phyloP scores from a whole-genome alignment of 2,113 vertebrate genomes.

The Hydropotes inermis region DNA sequence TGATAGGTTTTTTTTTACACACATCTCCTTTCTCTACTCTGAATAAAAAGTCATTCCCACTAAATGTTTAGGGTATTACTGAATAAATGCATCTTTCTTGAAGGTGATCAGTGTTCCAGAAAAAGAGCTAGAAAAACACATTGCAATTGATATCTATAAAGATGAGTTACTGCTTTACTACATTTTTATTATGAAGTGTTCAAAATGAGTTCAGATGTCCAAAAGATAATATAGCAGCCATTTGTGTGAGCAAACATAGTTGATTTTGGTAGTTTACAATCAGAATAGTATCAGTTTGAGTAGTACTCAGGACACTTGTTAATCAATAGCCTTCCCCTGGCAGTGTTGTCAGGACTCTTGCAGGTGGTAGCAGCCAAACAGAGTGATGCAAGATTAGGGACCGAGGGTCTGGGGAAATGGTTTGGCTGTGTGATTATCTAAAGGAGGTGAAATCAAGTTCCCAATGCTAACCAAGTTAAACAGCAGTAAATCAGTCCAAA shows the following conservation, averaged over 20 bases:
- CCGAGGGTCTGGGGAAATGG: background rate
- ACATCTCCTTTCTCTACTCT: background rate
- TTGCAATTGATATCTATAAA: background rate
- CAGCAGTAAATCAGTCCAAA: background rate
- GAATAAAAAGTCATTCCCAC: background rate
- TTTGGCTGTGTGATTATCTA: background rate
- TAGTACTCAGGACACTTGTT: background rate
- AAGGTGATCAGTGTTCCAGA: background rate
- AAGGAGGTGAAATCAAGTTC: background rate
- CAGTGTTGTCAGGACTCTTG: accelerated
- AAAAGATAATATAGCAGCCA: background rate
- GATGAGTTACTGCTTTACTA: background rate
- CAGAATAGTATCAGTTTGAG: background rate
- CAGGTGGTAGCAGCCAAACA: background rate
- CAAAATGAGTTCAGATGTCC: background rate
- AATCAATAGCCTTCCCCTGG: background rate
- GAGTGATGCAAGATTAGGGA: background rate
- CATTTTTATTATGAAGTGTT: background rate
- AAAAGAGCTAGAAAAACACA: background rate
- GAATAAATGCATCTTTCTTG: background rate
- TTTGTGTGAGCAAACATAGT: background rate
- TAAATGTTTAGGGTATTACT: background rate
- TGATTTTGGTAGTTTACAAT: background rate
- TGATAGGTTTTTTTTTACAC: background rate
- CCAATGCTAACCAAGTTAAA: background rate